Evolutionary conservation across 2,888 invertebrate genomes (phyloP), one percentile per base, ranked within the genome.

Genomic region (Seira sanloemensis): DNA sequence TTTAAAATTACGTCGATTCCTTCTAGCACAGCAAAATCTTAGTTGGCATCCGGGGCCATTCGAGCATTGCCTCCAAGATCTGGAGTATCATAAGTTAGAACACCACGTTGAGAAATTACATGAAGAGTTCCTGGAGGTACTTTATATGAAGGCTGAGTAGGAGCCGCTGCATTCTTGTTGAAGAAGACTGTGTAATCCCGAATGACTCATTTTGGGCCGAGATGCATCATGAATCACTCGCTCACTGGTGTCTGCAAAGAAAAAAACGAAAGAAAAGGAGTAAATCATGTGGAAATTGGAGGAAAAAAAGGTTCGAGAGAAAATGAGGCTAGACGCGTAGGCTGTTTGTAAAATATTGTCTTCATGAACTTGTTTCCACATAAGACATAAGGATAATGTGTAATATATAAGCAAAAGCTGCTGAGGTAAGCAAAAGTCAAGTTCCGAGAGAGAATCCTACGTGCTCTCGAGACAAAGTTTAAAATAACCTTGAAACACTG

Each of bases 71-170:
- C 87, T 19, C 89, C 89, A 37, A 89, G 84, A 25, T 89, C 89
- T 2, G 87, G 86, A 23, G 86, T 88, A 50, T 89, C 86, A 65
- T 84, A 89, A 1, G 81, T 77, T 2, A 89, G 86, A 19, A 88
- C 87, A 16, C 88, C 89, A 19, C 88, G 78, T 58, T 88, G 78
- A n/a, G 89, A 87, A 54, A 88, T 81, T 24, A 89, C 89, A 75
- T 89, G 89, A 2, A 89, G 82, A 1, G 89, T 89, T 54, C 89
- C 89, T 16, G 89, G 89, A 66, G 89, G 88, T 1, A 89, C 87
- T 77, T 87, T 86, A 75, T 89, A 89, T 1, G 86, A 83, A 19
- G 84, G 84, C 62, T 86, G 87, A 2, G 75, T 68, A 21, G 87
- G 78, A 24, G 85, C 85, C n/a, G 86, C 85, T 0, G 86, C 86